Evolutionary conservation across 2,888 invertebrate genomes (phyloP).

Genomic region (Schizaphis graminum): DNA sequence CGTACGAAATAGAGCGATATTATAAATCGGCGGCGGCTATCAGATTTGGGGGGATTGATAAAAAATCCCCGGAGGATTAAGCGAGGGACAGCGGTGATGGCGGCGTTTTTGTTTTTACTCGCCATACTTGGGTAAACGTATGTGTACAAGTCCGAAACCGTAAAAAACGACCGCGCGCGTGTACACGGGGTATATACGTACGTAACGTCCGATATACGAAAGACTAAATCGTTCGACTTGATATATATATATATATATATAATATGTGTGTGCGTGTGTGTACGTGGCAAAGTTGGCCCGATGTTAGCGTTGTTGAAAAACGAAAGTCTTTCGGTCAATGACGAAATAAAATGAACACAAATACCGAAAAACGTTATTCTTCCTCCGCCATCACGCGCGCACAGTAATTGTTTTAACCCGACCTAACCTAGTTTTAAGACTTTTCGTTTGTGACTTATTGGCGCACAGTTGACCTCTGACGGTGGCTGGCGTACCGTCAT

Average conservation of each 20-base stretch:
- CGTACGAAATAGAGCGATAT: slow-evolving; percentile 39
- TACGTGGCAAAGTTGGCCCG: neutral
- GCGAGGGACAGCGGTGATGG: neutral
- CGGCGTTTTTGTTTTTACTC: neutral
- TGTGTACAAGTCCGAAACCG: neutral
- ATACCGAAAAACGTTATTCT: neutral
- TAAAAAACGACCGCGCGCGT: neutral
- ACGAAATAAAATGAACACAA: neutral
- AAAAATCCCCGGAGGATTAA: slow-evolving; percentile 20
- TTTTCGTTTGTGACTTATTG: slow-evolving; percentile 5
- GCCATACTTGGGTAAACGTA: neutral
- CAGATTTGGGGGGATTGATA: slow-evolving; percentile 30
- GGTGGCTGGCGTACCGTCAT: neutral
- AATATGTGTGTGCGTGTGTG: neutral
- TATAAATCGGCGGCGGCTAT: neutral
- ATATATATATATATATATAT: neutral
- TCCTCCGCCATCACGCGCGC: neutral
- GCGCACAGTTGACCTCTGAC: neutral
- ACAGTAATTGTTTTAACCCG: neutral
- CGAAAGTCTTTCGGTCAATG: neutral
- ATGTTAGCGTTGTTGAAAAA: neutral
- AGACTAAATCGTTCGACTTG: neutral
- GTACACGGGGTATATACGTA: neutral
- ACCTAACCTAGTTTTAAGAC: neutral
- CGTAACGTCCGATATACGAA: neutral